Evolutionary conservation across 2,113 vertebrate genomes (phyloP).

Genomic region (Antechinus stuartii): DNA sequence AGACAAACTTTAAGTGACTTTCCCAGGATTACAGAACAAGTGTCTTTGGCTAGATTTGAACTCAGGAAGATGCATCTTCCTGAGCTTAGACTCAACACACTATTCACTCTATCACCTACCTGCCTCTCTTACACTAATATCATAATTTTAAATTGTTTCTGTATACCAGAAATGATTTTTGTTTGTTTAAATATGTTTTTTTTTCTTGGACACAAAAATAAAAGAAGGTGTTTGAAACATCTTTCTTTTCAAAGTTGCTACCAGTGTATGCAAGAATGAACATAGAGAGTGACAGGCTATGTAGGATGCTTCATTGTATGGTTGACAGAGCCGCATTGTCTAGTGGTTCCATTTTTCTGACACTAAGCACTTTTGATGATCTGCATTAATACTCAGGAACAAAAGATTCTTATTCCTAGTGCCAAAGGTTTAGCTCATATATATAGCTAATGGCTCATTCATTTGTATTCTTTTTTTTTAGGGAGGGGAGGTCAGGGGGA

Average conservation of each 20-base stretch:
- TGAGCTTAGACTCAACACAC: neutral
- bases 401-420: constrained; percentile 48
- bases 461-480: constrained; percentile 34
- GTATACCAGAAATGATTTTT: constrained; percentile 65
- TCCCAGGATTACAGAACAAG: neutral
- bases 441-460: constrained; percentile 69
- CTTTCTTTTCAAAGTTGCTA: constrained; percentile 62
- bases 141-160: constrained; percentile 67
- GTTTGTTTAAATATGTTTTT: constrained; percentile 51
- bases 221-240: constrained; percentile 27
- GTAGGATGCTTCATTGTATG: constrained; percentile 63
- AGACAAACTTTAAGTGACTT: neutral
- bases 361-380: constrained; percentile 71
- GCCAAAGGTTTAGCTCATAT: constrained; percentile 65
- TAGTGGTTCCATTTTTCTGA: constrained; percentile 74
- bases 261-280: constrained; percentile 69
- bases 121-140: constrained; percentile 50
- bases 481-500: too few species aligned
- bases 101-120: neutral
- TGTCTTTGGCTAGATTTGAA: neutral
- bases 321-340: constrained; percentile 69
- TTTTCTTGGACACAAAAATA: constrained; percentile 54
- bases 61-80: neutral
- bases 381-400: constrained; percentile 48
- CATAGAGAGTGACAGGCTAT: constrained; percentile 49